phyloP scores from a whole-genome alignment of 2,113 vertebrate species.

The Neogale vison region DNA sequence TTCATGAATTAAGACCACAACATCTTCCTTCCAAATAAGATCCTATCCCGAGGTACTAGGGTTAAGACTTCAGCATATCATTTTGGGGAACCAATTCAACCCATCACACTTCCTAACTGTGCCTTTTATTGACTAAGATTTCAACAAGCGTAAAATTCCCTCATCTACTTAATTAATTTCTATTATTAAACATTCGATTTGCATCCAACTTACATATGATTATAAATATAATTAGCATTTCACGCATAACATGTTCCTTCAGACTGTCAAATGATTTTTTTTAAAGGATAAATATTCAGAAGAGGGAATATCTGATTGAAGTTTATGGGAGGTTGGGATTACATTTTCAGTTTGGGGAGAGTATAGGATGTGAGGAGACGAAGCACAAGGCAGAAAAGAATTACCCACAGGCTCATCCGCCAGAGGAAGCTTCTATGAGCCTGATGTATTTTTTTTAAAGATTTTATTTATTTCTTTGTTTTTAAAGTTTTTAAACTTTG shows the following conservation, averaged over 20 bases:
- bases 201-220: neutral
- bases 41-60: neutral
- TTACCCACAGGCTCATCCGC: neutral
- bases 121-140: neutral
- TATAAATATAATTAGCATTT: neutral
- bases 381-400: neutral
- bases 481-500: neutral
- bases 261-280: neutral
- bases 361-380: neutral
- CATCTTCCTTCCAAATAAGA: neutral
- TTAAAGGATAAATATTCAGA: neutral
- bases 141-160: neutral
- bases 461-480: too few relatives aligned
- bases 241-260: neutral
- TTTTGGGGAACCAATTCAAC: neutral
- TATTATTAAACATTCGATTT: neutral
- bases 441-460: neutral
- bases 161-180: neutral
- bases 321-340: neutral
- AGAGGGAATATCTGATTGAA: neutral
- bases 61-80: neutral
- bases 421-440: neutral
- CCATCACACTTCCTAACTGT: neutral
- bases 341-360: neutral
- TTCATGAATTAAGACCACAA: neutral